These are phyloP conservation scores for Hyperoodon ampullatus DNA, from an alignment of 2,113 vertebrate genomes.

Conservation along the genomic window DNA sequence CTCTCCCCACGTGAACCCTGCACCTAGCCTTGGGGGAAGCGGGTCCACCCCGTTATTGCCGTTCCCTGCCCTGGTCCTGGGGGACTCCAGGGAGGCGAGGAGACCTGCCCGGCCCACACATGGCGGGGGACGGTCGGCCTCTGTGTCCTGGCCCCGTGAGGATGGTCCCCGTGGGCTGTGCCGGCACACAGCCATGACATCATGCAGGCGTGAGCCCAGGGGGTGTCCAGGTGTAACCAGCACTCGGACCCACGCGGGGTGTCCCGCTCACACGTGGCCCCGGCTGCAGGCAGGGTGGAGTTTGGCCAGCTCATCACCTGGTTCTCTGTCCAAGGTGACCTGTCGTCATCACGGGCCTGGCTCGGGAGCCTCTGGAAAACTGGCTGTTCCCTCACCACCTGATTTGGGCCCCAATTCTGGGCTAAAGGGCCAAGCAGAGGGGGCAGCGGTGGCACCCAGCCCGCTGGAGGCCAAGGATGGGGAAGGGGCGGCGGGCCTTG, in stretches of 20 bases:
- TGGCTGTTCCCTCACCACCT: background rate
- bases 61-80: background rate
- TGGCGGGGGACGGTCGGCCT: background rate
- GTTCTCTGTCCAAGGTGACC: slow-evolving; percentile 31
- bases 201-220: background rate
- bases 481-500: background rate
- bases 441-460: background rate
- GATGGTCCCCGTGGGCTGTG: fast-evolving
- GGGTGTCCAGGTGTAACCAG: fast-evolving
- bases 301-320: fast-evolving
- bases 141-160: background rate
- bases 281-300: background rate
- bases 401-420: background rate
- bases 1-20: fast-evolving
- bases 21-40: fast-evolving
- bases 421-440: background rate
- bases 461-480: background rate
- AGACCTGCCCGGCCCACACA: background rate
- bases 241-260: fast-evolving
- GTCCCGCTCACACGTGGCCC: background rate
- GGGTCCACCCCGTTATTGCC: fast-evolving
- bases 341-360: background rate
- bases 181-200: fast-evolving
- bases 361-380: background rate
- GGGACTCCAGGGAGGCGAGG: background rate